A percentile compares a stretch with the other conserved stretches of the same genome.
Conservation (phyloP, 2,888 invertebrate genomes). For the Melangyna quadrimaculata region DNA sequence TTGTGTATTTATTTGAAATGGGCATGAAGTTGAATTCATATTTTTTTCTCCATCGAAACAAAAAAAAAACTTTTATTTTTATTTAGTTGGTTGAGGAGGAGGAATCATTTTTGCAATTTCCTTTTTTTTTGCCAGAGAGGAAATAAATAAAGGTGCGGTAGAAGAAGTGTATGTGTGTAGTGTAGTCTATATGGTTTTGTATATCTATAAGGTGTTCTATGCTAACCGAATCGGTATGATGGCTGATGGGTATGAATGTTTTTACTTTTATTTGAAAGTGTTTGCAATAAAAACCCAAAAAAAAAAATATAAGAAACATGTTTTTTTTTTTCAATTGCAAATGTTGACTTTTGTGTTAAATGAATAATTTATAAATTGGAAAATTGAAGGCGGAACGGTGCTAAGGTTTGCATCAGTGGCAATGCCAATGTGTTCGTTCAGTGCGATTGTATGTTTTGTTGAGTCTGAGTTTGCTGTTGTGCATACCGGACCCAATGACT, state of each 20-base stretch:
- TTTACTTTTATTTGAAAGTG: conserved; percentile 63
- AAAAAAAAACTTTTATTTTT: conserved; percentile 27
- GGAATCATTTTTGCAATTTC: not conserved
- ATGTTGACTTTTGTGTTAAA: conserved; percentile 44
- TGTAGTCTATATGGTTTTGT: not conserved
- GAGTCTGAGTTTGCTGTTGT: not conserved
- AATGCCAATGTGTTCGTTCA: not conserved
- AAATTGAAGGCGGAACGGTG: conserved; percentile 20
- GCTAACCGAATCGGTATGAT: not conserved
- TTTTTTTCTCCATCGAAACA: conserved; percentile 52
- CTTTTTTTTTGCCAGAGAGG: too few species aligned
- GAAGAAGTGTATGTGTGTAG: not conserved
- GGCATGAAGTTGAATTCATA: conserved; percentile 61
- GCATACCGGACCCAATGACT: not conserved
- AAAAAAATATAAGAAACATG: not conserved
- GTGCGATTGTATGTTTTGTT: not conserved
- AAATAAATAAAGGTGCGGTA: conserved; percentile 57
- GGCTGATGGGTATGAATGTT: conserved; percentile 14
- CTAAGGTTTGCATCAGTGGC: conserved; percentile 12
- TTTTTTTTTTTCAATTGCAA: conserved; percentile 21
- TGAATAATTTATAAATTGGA: conserved; percentile 58
- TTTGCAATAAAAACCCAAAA: conserved; percentile 46
- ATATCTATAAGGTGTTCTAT: not conserved
- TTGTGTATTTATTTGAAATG: conserved; percentile 49
- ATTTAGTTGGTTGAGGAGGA: conserved; percentile 2